Evolutionary conservation across 2,797 vertebrate genomes (phyloP), one percentile per base, ranked within the genome.

Genomic region (Moxostoma hubbsi): DNA sequence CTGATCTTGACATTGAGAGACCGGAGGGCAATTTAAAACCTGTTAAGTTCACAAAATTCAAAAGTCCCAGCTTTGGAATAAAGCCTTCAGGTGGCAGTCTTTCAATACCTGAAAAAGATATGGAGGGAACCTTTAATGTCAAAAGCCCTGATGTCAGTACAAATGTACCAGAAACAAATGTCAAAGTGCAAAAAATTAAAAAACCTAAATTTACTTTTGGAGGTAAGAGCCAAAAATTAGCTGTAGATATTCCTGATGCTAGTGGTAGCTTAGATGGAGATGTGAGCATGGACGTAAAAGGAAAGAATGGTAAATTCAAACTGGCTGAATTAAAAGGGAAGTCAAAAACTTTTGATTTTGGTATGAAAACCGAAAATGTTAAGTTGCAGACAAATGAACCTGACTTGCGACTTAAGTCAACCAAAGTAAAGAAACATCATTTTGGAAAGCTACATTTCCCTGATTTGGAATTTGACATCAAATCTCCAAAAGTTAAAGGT

Each of bases 401-500:
- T 0, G 92, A 94, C 4, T 15, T 93, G 16, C 83, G 92, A 73
- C 65, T 89, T 15, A 96, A 96, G 87, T 92, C 91, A 73, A 88
- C 91, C 50, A 96, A 95, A 82, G 89, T 87, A n/a, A 96, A 96
- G 87, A 97, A 97, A 83, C 85, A 91, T 7, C 82, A 93, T 69
- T 97, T 97, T 92, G 95, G 96, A 55, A 97, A 94, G 81, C 89
- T 97, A 82, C 87, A 95, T 88, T 97, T 97, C 83, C 96, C 96
- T 61, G 94, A 95, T 89, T 94, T 97, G 7, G 96, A 97, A 85
- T 93, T 98, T 89, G 95, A 97, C 81, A 90, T 98, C 6, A 96
- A 96, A 87, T 95, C 96, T 15, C 89, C 96, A 62, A 96, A 96
- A 84, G 59, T 91, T 55, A 96, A 96, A 92, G 89, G 36, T 36